Evolutionary conservation across 2,888 invertebrate genomes (phyloP), one percentile per base, ranked within the genome.

Genomic region (Drosophila mimica): DNA sequence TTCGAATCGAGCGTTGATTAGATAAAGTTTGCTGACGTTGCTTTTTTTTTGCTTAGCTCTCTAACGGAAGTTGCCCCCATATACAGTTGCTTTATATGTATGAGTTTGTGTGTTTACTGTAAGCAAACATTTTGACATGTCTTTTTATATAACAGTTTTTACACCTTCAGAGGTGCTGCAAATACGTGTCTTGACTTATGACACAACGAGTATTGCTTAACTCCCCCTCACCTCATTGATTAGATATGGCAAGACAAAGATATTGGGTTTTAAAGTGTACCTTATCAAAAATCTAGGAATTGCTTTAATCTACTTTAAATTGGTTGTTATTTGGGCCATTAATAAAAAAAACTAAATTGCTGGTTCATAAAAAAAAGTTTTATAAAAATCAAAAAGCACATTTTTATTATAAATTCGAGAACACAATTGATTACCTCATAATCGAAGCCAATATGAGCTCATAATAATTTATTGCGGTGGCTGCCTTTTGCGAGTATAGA

Each of bases 191-290:
- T 28, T 52, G 46, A 46, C 36, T 66, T 65, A 63, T 49, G 52
- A n/a, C 34, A 46, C 0, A 25, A 25, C 20, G 7, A 15, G 46
- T 46, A 25, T 15, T 46, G 15, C 13, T 34, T 61, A 8, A 20
- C 33, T 31, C 20, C 34, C 15, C 4, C 17, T 9, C 17, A 9
- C 11, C 13, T 28, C 2, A 51, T 80, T 71, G 80, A 78, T 78
- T 78, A 80, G 81, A 71, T 80, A 80, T 71, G 40, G 71, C n/a
- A 56, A 59, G 7, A 0, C 7, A 8, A 25, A 8, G 1, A 71
- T 58, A 64, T 67, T 70, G 58, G 9, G 36, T 49, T 66, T 65
- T 43, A 34, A 57, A 66, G 36, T 13, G 8, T 33, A 4, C 20
- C 20, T 52, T 52, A 43, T 66, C 43, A 25, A 20, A 34, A 40